These are phyloP conservation scores for Nyctereutes procyonoides DNA, from an alignment of 2,113 vertebrate genomes.

Conservation along the genomic window DNA sequence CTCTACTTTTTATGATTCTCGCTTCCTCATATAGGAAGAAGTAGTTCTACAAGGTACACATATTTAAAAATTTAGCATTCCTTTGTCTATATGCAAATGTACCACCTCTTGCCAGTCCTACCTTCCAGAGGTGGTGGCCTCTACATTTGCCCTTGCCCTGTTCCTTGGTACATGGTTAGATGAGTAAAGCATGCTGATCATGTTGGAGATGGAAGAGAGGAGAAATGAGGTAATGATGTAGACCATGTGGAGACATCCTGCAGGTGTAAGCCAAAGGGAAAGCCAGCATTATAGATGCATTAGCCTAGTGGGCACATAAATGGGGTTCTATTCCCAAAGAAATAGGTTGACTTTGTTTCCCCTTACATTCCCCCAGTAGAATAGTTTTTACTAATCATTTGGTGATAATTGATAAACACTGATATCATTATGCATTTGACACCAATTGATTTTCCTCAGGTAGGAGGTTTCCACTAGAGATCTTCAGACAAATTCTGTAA, in stretches of 20 bases:
- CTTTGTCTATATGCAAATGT: neutral
- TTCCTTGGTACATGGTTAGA: neutral
- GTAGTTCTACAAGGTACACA: neutral
- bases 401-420: neutral
- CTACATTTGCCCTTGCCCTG: neutral
- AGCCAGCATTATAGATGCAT: rapidly evolving
- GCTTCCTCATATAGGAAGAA: neutral
- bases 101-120: neutral
- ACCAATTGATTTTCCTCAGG: neutral
- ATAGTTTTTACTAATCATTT: neutral
- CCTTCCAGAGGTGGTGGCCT: neutral
- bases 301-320: neutral
- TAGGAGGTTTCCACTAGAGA: neutral
- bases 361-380: neutral
- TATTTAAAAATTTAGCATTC: neutral
- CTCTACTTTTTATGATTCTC: neutral
- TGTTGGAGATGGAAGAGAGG: neutral
- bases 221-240: neutral
- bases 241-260: neutral
- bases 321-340: neutral
- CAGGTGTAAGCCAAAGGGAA: neutral
- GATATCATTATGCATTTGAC: neutral
- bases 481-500: neutral
- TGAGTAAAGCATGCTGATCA: neutral
- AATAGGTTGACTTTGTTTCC: neutral